Base-by-base conservation (phyloP, 2,888 invertebrate species). In the Cheilosia variabilis region DNA sequence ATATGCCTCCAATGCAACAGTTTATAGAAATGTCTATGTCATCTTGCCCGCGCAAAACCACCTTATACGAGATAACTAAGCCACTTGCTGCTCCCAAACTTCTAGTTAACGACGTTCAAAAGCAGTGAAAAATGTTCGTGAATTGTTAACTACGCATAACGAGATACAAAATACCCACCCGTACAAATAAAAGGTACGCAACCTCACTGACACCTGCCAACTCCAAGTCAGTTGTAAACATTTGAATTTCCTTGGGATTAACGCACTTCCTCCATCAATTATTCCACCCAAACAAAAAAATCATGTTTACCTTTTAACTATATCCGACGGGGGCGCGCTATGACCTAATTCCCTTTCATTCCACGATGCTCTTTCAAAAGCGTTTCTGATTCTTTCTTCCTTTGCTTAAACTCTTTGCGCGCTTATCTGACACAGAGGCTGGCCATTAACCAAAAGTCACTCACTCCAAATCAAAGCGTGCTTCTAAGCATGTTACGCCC, bases 191-290 rank as follows among this genome's bases (percentile, higher is more conserved):
- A 34, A 34, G 10, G 10, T 37, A 37, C 13, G 37, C 37, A 10
- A 4, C 13, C 34, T 34, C 9, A 34, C 10, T 10, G 72, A 27
- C 60, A 72, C 62, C 72, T 72, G 62, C 9, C 19, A 27, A 15
- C 50, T 6, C 41, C 17, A 13, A n/a, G 34, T 24, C 37, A 41
- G 50, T 22, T 27, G 27, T 27, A 10, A 43, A 55, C 57, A 69
- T 62, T 65, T 43, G 41, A 43, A 60, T 62, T 75, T 71, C 31
- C 75, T 68, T 58, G 13, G 24, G 62, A 62, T 72, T 60, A 60
- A 77, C 77, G 82, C 72, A 77, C 66, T 68, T 72, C 82, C 72
- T 71, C 24, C 66, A 68, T 72, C 55, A 78, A 78, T 78, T 78
- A 73, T 68, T 68, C 43, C 66, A 9, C 43, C 50, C 68, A 66